phyloP scores from a whole-genome alignment of 2,888 invertebrate genomes.

The Sminthurides aquaticus region DNA sequence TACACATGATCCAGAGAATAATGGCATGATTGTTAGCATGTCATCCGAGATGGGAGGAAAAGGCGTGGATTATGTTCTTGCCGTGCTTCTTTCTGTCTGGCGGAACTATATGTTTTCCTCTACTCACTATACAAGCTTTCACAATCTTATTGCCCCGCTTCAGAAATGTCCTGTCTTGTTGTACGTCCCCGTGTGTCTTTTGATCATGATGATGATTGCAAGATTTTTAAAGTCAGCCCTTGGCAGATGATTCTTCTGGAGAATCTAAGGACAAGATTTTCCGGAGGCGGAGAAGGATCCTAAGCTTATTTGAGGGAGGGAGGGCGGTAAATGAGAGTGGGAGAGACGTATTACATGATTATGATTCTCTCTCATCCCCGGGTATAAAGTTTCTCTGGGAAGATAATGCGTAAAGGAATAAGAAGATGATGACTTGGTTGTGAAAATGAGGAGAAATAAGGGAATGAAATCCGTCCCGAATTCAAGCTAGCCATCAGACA shows the following conservation, averaged over 20 bases:
- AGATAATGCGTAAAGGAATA: too few species aligned
- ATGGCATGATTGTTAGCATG: conserved; percentile 22
- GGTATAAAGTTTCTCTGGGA: background rate
- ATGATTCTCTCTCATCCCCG: background rate
- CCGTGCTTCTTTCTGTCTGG: background rate
- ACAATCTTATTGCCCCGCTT: too few species aligned
- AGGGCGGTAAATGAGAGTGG: background rate
- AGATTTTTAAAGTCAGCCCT: background rate
- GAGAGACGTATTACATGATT: background rate
- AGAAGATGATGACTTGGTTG: background rate
- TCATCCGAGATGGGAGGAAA: conserved; percentile 23
- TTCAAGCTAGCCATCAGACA: too few species aligned
- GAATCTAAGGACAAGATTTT: too few species aligned
- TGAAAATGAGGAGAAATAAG: background rate
- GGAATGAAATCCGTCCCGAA: too few species aligned
- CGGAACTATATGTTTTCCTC: too few species aligned
- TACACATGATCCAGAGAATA: conserved; percentile 8
- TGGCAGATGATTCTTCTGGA: background rate
- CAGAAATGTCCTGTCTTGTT: too few species aligned
- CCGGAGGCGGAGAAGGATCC: too few species aligned
- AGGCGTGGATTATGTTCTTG: conserved; percentile 24
- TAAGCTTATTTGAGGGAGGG: background rate
- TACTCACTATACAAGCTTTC: too few species aligned
- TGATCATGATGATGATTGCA: background rate
- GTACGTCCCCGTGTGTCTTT: background rate